Conservation (phyloP, 2,113 vertebrate genomes). For the Cricetomys ansorgei region DNA sequence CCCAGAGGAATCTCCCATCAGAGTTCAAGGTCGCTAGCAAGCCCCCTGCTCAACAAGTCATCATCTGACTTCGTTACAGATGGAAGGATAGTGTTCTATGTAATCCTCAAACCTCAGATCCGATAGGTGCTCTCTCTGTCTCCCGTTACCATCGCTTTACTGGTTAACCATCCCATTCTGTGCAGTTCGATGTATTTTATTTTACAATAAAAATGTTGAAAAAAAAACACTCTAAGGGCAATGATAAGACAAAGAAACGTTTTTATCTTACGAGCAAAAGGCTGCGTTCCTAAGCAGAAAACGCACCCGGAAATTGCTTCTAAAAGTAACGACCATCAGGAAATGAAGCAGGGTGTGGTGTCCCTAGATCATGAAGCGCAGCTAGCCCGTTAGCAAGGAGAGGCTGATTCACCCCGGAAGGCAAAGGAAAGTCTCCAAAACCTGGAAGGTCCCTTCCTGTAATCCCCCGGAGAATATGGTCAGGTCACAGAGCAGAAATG, state of each 20-base stretch:
- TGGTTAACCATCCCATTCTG: neutral
- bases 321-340: neutral
- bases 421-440: neutral
- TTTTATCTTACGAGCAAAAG: neutral
- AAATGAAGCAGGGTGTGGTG: neutral
- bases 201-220: neutral
- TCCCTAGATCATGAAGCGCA: neutral
- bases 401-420: neutral
- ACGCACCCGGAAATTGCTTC: neutral
- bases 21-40: neutral
- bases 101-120: neutral
- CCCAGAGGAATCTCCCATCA: neutral
- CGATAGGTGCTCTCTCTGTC: neutral
- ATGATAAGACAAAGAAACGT: neutral
- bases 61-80: slow-evolving; percentile 6
- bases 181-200: neutral
- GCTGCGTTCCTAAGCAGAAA: neutral
- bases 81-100: neutral
- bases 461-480: neutral
- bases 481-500: neutral
- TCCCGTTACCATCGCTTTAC: neutral
- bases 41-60: neutral
- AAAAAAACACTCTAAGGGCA: neutral
- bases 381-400: neutral
- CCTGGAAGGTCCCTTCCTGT: neutral